Conservation (phyloP, 2,797 vertebrate species). For the Aselliscus stoliczkanus region DNA sequence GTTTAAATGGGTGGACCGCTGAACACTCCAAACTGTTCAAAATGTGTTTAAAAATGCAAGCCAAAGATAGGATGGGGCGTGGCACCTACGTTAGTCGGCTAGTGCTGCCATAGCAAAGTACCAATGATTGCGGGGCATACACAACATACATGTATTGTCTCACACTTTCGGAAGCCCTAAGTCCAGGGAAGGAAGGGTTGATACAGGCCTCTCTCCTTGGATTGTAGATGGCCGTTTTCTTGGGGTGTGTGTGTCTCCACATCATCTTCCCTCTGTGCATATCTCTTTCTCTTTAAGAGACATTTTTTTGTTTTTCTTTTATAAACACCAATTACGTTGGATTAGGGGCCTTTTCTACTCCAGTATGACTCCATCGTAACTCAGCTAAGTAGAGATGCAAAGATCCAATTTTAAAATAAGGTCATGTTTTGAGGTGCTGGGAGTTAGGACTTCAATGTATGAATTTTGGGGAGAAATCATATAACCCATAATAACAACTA, state of each 20-base stretch:
- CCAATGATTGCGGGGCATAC: background rate
- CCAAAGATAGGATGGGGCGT: background rate
- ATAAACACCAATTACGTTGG: too few species aligned
- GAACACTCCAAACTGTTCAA: background rate
- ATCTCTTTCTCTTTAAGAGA: background rate
- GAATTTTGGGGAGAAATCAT: background rate
- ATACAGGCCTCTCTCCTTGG: accelerated
- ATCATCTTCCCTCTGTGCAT: accelerated
- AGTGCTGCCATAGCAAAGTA: background rate
- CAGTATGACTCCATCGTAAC: too few species aligned
- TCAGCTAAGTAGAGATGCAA: too few species aligned
- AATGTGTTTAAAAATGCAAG: background rate
- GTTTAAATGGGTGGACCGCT: background rate
- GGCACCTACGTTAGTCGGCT: background rate
- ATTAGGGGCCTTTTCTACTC: background rate
- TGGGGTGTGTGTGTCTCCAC: background rate
- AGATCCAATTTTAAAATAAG: background rate
- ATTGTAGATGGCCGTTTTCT: background rate
- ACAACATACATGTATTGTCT: background rate
- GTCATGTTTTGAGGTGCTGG: background rate
- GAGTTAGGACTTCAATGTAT: background rate
- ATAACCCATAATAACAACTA: background rate
- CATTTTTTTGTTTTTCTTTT: too few species aligned
- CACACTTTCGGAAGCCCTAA: background rate
- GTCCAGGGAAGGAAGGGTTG: background rate